Percentiles rank a stretch among this genome's conserved stretches.
These are phyloP conservation scores for Clarias laeviceps DNA, from an alignment of 2,797 vertebrate genomes.

Conservation along the genomic window DNA sequence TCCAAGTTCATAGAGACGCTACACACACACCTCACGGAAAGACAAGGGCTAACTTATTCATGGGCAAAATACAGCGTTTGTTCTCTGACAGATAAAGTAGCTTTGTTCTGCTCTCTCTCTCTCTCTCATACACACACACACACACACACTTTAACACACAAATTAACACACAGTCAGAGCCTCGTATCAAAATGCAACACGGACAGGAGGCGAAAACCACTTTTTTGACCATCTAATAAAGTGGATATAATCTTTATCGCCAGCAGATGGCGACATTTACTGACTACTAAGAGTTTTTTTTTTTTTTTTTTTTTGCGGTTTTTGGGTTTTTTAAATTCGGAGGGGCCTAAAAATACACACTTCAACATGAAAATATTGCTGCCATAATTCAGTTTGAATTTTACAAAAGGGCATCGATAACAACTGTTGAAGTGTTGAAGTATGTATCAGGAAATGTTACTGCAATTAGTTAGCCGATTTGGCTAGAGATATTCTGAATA, in stretches of 20 bases:
- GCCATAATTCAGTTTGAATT: no score
- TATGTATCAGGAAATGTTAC: not conserved
- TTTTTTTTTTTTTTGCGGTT: no score
- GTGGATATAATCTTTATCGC: not conserved
- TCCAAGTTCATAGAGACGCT: not conserved
- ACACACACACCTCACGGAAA: not conserved
- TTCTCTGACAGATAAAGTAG: slow-evolving; percentile 40
- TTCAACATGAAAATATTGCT: no score
- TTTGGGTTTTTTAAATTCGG: no score
- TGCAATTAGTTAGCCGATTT: not conserved
- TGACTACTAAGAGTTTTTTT: not conserved
- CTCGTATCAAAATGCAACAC: not conserved
- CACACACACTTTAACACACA: not conserved
- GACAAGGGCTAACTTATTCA: slow-evolving; percentile 20
- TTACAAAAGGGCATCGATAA: no score
- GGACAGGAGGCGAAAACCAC: not conserved
- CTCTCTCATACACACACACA: not conserved
- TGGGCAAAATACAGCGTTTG: slow-evolving; percentile 37
- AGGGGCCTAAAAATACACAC: no score
- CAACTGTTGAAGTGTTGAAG: no score
- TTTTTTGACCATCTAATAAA: no score
- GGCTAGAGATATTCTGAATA: not conserved
- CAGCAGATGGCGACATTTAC: not conserved
- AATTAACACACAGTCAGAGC: no score
- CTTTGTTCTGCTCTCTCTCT: slow-evolving; percentile 19